Evolutionary conservation across 64 coral and sea anemone genomes (phyloP).

Genomic region (Pocillopora damicornis): DNA sequence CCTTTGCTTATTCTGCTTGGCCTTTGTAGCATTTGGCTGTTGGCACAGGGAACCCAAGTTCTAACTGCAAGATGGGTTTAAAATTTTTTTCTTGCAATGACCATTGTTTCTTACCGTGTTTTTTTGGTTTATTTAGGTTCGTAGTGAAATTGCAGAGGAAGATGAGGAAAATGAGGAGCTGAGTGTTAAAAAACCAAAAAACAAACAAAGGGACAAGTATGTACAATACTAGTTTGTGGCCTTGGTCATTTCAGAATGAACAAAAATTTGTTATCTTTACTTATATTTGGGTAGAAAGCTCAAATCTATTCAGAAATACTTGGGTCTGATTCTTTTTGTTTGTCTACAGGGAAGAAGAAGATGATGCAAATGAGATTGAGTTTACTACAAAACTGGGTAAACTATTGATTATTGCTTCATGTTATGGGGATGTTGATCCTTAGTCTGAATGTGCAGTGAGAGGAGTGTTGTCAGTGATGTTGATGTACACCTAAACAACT

Average conservation of each 20-base stretch:
- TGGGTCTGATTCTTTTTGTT: background rate
- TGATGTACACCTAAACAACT: background rate
- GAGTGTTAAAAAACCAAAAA: conserved; percentile 61
- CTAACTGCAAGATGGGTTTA: too few relatives aligned
- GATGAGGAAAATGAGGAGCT: conserved; percentile 64
- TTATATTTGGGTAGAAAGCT: too few relatives aligned
- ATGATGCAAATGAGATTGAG: conserved; percentile 79
- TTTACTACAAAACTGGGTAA: conserved; percentile 90
- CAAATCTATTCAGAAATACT: too few relatives aligned
- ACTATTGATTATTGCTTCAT: background rate
- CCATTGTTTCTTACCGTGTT: background rate
- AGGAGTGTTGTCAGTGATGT: background rate
- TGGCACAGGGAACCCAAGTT: too few relatives aligned
- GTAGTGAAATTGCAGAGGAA: conserved; percentile 89
- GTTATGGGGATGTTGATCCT: too few relatives aligned
- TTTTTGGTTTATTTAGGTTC: conserved; percentile 51
- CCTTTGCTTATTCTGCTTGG: too few relatives aligned
- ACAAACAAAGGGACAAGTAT: conserved; percentile 69
- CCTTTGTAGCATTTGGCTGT: too few relatives aligned
- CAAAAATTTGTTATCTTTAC: too few relatives aligned
- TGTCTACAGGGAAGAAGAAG: conserved; percentile 65
- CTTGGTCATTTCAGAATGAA: too few relatives aligned
- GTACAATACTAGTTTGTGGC: background rate
- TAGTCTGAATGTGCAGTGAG: too few relatives aligned
- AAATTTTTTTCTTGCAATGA: too few relatives aligned